Conservation (phyloP, 2,113 vertebrate genomes). For the Triplophysa dalaica region DNA sequence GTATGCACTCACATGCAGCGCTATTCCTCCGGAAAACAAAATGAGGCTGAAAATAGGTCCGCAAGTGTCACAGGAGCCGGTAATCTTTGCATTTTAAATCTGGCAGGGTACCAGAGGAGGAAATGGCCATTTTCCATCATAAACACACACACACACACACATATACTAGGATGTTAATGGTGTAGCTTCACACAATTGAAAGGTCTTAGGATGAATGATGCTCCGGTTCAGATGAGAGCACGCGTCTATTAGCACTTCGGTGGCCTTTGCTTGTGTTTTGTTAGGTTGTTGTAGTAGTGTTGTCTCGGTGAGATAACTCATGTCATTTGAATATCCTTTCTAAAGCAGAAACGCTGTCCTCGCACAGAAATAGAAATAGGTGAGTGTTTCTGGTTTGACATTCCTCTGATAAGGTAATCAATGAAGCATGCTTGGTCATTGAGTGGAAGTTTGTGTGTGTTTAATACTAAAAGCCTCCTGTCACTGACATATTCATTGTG, state of each 20-base stretch:
- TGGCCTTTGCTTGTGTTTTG: slow-evolving; percentile 31
- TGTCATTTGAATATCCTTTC: slow-evolving; percentile 35
- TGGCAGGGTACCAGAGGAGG: background rate
- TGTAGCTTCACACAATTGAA: background rate
- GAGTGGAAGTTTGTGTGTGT: slow-evolving; percentile 29
- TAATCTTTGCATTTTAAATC: background rate
- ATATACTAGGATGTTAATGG: background rate
- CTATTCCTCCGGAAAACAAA: background rate
- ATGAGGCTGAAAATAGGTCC: background rate
- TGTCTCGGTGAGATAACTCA: slow-evolving; percentile 28
- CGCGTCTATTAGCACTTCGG: slow-evolving; percentile 24
- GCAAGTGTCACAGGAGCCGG: background rate
- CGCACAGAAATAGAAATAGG: slow-evolving; percentile 32
- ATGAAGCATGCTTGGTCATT: slow-evolving; percentile 39
- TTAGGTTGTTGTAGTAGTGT: slow-evolving; percentile 19
- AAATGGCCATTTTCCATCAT: background rate
- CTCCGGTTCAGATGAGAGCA: background rate
- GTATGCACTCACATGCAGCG: background rate
- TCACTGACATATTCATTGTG: slow-evolving; percentile 18
- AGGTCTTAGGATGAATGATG: slow-evolving; percentile 15
- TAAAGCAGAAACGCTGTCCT: slow-evolving; percentile 22
- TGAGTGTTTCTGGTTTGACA: slow-evolving; percentile 40
- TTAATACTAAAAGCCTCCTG: slow-evolving; percentile 47
- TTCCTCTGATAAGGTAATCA: slow-evolving; percentile 50
- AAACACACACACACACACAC: background rate